Percentiles rank a stretch among this genome's conserved stretches.
phyloP scores from a whole-genome alignment of 2,797 vertebrate species.

The Ficedula albicollis region DNA sequence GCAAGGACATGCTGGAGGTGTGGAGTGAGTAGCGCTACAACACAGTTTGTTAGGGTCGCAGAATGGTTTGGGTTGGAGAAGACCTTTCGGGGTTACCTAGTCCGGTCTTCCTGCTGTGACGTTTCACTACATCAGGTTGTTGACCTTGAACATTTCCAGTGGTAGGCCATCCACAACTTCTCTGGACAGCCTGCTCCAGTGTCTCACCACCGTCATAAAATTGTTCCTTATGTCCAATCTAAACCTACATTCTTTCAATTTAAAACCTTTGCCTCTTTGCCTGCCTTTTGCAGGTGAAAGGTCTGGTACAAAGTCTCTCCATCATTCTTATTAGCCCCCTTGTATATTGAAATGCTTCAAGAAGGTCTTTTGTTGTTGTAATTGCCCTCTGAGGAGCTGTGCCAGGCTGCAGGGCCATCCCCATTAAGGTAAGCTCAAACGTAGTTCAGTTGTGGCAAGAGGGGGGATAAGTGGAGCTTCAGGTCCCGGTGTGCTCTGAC shows the following conservation, averaged over 20 bases:
- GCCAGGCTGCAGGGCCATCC: neutral
- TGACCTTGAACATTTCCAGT: neutral
- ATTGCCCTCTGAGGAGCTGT: neutral
- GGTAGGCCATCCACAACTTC: neutral
- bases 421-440: neutral
- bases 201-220: neutral
- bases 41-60: neutral
- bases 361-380: neutral
- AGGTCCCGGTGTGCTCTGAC: accelerated
- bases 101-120: neutral
- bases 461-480: neutral
- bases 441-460: neutral
- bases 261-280: neutral
- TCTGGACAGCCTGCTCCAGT: neutral
- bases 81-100: neutral
- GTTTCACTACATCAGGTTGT: neutral
- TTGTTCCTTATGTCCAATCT: neutral
- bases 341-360: neutral
- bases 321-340: neutral
- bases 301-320: neutral
- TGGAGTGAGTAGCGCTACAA: neutral
- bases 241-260: neutral
- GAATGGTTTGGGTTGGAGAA: neutral
- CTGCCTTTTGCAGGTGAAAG: neutral
- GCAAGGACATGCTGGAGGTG: accelerated